phyloP scores from a whole-genome alignment of 2,797 vertebrate genomes.

The Sebastes variabilis region DNA sequence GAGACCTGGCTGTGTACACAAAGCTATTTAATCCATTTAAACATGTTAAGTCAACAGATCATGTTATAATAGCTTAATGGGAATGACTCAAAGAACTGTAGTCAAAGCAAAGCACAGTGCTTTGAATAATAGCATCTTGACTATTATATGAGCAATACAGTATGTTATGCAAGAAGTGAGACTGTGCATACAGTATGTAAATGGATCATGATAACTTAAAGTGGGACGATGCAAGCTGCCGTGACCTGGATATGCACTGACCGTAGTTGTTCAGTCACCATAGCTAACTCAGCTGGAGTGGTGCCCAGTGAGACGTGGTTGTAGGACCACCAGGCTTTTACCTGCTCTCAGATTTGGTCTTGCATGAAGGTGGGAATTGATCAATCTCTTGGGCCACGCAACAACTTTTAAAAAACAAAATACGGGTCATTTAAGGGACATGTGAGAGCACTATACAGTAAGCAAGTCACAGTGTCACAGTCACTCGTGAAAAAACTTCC shows the following conservation, averaged over 20 bases:
- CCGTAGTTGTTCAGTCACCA: slow-evolving; percentile 9
- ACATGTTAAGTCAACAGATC: slow-evolving; percentile 44
- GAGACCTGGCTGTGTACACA: slow-evolving; percentile 23
- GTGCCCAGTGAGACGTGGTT: neutral
- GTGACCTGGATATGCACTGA: slow-evolving; percentile 33
- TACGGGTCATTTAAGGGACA: neutral
- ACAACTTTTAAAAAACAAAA: neutral
- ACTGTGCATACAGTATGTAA: slow-evolving; percentile 2
- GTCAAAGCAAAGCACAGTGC: neutral
- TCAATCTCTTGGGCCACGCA: neutral
- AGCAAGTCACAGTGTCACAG: neutral
- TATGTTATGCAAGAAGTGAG: neutral
- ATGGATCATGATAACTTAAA: slow-evolving; percentile 6
- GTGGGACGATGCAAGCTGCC: neutral
- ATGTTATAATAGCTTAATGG: slow-evolving; percentile 10
- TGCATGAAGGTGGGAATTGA: neutral
- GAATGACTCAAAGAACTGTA: neutral
- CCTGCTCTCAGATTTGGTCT: slow-evolving; percentile 1
- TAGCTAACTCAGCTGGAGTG: slow-evolving; percentile 1
- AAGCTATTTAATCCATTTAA: slow-evolving; percentile 22
- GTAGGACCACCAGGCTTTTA: slow-evolving; percentile 1
- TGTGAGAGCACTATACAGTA: neutral
- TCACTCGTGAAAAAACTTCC: neutral
- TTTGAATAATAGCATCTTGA: neutral
- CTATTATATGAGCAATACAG: neutral